Evolutionary conservation across 2,888 invertebrate genomes (phyloP).

Genomic region (Spodoptera littoralis): DNA sequence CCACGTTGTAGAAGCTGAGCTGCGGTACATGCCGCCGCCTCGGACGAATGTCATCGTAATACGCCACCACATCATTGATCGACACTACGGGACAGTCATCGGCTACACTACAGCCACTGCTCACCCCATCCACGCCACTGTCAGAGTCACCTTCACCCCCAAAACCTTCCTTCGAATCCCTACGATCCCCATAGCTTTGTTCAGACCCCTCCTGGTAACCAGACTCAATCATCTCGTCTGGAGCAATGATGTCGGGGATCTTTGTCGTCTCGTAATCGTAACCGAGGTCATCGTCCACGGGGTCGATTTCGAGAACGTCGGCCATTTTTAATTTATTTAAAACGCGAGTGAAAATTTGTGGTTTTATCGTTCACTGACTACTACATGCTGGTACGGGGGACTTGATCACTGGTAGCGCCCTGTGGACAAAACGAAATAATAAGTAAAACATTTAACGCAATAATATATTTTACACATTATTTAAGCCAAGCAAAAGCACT

Average conservation of each 20-base stretch:
- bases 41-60: constrained; percentile 83
- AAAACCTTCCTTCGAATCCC: constrained; percentile 84
- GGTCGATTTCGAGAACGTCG: constrained; percentile 75
- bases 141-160: constrained; percentile 85
- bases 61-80: constrained; percentile 85
- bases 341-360: constrained; percentile 55
- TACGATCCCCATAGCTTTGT: constrained; percentile 81
- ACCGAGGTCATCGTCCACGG: constrained; percentile 78
- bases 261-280: constrained; percentile 80
- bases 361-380: constrained; percentile 66
- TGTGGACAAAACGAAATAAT: constrained; percentile 68
- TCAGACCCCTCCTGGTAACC: constrained; percentile 85
- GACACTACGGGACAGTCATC: constrained; percentile 89
- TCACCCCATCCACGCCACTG: constrained; percentile 89
- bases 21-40: constrained; percentile 82
- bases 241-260: constrained; percentile 83
- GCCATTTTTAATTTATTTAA: constrained; percentile 70
- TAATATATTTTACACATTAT: background rate
- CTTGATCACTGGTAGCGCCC: constrained; percentile 76
- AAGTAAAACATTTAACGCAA: background rate
- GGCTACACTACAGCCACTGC: constrained; percentile 88
- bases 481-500: constrained; percentile 12
- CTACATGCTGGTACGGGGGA: constrained; percentile 81
- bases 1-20: constrained; percentile 83
- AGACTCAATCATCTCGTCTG: constrained; percentile 85